Evolutionary conservation across 2,797 vertebrate species (phyloP), one percentile per base, ranked within the genome.

Genomic region (Hydrocynus forskahlii): DNA sequence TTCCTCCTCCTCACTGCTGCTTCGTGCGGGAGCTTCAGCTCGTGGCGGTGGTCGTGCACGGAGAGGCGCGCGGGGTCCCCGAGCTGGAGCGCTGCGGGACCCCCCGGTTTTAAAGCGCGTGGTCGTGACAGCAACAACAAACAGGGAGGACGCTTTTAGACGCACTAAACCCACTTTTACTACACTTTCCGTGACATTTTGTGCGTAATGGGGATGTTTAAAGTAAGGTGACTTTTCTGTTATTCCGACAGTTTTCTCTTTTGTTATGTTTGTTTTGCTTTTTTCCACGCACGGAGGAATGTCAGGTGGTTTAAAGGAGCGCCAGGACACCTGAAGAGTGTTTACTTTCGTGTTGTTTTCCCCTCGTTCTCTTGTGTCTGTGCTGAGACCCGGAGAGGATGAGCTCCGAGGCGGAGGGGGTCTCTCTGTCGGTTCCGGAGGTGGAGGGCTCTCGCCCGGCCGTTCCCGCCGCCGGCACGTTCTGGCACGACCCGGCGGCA

Each of bases 401-500:
- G 94, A 94, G 88, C 82, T 88, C 89, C 85, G 89, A 94, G 70
- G 91, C 87, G 60, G 95, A 95, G 85, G 93, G 92, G 75, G 94
- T 96, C 50, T 94, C 92, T 66, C 88, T 96, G 69, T 88, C 93
- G 48, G 95, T 95, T 35, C 95, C 95, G 5, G 88, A 77, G 5
- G 82, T 77, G 5, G 82, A 67, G 23, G 10, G 40, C 35, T 29
- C 57, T 29, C 43, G 76, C 29, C 69, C 71, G 3, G 62, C 78
- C 2, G 62, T 94, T 54, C 92, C 94, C 0, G 94, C 93, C 8
- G 93, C 94, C 0, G 94, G 94, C 79, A 93, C 92, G 35, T 94
- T 93, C 88, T 96, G 94, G 94, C 54, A 16, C 17, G 72, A 16
- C 82, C 87, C 23, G 88, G 82, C 35, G 83, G 12, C 60, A 25